Percentiles rank a stretch among this genome's conserved stretches.
Conservation (phyloP, 2,797 vertebrate genomes). For the Scolopax rusticola region DNA sequence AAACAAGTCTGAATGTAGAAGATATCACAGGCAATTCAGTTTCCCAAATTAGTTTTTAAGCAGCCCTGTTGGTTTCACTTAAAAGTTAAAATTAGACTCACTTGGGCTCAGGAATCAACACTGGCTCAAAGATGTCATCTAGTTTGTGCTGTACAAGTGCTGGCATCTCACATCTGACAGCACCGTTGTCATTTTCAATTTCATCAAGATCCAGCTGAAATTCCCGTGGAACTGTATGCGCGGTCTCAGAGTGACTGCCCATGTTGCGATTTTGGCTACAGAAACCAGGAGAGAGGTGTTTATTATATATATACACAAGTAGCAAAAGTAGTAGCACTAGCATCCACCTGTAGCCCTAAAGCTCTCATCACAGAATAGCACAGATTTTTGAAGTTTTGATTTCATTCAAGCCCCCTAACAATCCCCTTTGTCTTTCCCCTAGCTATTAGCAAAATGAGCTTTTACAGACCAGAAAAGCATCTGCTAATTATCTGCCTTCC, state of each 20-base stretch:
- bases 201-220: constrained; percentile 98
- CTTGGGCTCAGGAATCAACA: constrained; percentile 96
- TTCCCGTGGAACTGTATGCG: constrained; percentile 89
- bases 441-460: neutral
- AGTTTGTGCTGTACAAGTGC: constrained; percentile 97
- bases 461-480: neutral
- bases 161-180: constrained; percentile 91
- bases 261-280: constrained; percentile 91
- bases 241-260: constrained; percentile 86
- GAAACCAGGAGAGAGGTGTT: constrained; percentile 49
- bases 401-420: neutral
- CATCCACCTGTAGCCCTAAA: constrained; percentile 40
- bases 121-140: constrained; percentile 96
- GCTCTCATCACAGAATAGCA: neutral
- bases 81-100: constrained; percentile 72
- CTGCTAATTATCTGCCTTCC: neutral
- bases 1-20: neutral
- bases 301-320: neutral
- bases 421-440: neutral
- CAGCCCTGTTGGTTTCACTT: neutral
- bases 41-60: neutral
- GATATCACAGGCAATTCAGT: neutral
- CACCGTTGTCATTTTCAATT: constrained; percentile 93
- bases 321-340: neutral
- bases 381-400: neutral